phyloP scores from a whole-genome alignment of 2,797 vertebrate species.

The Buceros bicornis region DNA sequence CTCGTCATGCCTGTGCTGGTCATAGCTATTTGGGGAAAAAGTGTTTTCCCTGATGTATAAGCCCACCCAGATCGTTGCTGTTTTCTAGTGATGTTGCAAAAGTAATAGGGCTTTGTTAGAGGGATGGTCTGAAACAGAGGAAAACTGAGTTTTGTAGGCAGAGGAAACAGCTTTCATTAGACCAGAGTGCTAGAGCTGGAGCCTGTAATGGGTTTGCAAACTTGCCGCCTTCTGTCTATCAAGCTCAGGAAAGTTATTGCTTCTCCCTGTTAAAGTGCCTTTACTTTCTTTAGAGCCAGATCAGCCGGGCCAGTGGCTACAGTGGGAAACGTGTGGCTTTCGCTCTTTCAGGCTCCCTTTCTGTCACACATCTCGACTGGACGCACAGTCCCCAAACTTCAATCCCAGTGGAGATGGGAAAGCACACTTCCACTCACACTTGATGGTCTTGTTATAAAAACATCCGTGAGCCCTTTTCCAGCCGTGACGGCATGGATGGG shows the following conservation, averaged over 20 bases:
- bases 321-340: neutral
- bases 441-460: neutral
- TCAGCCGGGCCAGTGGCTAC: neutral
- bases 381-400: neutral
- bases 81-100: neutral
- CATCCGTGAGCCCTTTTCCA: neutral
- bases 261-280: neutral
- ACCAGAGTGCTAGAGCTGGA: neutral
- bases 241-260: neutral
- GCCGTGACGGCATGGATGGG: neutral
- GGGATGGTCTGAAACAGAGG: neutral
- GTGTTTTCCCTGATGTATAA: neutral
- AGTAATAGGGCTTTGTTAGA: neutral
- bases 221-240: neutral
- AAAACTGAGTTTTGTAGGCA: neutral
- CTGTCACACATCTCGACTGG: neutral
- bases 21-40: neutral
- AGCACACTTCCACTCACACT: rapidly evolving
- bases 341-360: rapidly evolving
- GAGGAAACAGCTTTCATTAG: neutral
- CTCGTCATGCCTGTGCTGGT: neutral
- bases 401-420: neutral
- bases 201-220: neutral
- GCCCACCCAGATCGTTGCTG: neutral
- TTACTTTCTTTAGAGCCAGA: neutral